phyloP scores from a whole-genome alignment of 2,797 vertebrate genomes.

The Sciaenops ocellatus region DNA sequence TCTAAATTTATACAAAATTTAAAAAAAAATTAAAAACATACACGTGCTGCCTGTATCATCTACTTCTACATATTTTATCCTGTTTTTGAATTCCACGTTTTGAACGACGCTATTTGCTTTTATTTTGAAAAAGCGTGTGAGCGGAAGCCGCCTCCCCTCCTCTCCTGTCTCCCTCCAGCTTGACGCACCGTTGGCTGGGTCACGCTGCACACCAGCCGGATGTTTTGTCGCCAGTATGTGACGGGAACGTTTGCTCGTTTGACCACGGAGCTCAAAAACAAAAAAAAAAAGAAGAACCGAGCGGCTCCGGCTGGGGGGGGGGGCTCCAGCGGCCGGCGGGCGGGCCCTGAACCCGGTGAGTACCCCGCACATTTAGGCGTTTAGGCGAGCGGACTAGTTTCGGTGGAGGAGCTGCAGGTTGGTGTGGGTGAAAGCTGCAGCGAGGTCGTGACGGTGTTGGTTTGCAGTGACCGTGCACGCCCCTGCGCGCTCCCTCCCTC shows the following conservation, averaged over 20 bases:
- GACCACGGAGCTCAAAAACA: neutral
- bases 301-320: slow-evolving; percentile 50
- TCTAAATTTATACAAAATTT: no score
- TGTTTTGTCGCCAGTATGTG: slow-evolving; percentile 70
- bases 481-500: slow-evolving; percentile 49
- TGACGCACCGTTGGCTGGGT: slow-evolving; percentile 58
- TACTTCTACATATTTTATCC: neutral
- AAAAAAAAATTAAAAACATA: no score
- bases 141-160: neutral
- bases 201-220: slow-evolving; percentile 75
- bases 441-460: slow-evolving; percentile 79
- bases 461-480: slow-evolving; percentile 68
- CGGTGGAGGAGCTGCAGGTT: slow-evolving; percentile 17
- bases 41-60: no score
- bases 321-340: slow-evolving; percentile 47
- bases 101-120: neutral
- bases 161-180: accelerated
- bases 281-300: neutral
- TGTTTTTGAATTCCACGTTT: neutral
- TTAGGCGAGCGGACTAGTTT: accelerated
- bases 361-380: neutral
- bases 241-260: slow-evolving; percentile 23
- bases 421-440: slow-evolving; percentile 46
- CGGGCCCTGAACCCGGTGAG: slow-evolving; percentile 56
- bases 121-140: slow-evolving; percentile 41